phyloP scores from a whole-genome alignment of 53 echinoderm and acorn worm species.

The Hippasteria phrygiana region DNA sequence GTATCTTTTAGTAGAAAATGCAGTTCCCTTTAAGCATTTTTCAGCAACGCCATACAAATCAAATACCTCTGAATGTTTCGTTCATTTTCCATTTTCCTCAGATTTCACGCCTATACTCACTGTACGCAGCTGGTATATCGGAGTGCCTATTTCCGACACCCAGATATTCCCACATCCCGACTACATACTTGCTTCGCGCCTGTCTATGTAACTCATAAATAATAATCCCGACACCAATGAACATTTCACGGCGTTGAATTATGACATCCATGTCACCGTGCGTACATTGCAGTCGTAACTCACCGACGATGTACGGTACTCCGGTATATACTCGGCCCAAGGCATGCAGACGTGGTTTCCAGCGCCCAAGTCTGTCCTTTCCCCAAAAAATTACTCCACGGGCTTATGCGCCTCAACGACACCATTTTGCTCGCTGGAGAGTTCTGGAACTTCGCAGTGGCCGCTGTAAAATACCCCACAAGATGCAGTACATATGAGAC shows the following conservation, averaged over 20 bases:
- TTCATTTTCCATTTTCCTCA: too few relatives aligned
- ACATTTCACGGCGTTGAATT: constrained; percentile 9
- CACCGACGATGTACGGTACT: neutral
- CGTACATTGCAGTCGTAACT: neutral
- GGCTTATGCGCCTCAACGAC: neutral
- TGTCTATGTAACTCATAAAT: neutral
- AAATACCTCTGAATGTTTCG: too few relatives aligned
- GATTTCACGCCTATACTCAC: too few relatives aligned
- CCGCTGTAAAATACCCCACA: neutral
- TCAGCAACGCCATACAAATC: too few relatives aligned
- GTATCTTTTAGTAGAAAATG: too few relatives aligned
- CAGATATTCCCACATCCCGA: constrained; percentile 5
- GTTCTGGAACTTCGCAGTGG: neutral
- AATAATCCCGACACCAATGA: neutral
- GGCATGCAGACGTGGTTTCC: neutral
- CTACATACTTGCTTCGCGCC: neutral
- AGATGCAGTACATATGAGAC: neutral
- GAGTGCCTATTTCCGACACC: neutral
- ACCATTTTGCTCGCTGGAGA: constrained; percentile 7
- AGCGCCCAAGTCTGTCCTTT: neutral
- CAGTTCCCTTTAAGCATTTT: too few relatives aligned
- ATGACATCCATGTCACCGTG: neutral
- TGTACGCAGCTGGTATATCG: too few relatives aligned
- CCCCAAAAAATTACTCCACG: too few relatives aligned
- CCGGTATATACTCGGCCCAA: neutral